Percentiles rank a stretch among this genome's conserved stretches.
These are phyloP conservation scores for Stenolophus ochropezus DNA, from an alignment of 2,888 invertebrate species.

Conservation along the genomic window DNA sequence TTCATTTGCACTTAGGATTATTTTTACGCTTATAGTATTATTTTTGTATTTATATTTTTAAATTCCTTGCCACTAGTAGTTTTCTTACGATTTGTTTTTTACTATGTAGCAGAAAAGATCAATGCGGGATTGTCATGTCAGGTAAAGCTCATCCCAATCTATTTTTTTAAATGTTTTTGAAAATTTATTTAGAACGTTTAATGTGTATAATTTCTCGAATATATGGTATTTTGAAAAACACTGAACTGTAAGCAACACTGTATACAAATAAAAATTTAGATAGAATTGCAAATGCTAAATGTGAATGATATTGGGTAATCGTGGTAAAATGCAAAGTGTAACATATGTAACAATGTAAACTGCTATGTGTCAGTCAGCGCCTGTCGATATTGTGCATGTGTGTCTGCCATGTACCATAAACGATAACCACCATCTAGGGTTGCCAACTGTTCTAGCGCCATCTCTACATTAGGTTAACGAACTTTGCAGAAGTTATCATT, in stretches of 20 bases:
- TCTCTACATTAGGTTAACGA: no score
- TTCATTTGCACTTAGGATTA: no score
- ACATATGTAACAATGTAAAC: constrained; percentile 26
- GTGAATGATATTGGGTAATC: constrained; percentile 21
- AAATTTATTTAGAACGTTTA: no score
- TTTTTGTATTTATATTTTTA: no score
- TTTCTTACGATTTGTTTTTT: no score
- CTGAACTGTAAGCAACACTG: neutral
- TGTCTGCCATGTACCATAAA: constrained; percentile 43
- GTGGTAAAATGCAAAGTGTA: constrained; percentile 6
- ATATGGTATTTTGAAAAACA: neutral
- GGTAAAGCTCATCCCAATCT: no score
- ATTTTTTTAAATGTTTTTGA: no score
- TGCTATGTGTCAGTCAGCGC: constrained; percentile 53
- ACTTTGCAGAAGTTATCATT: neutral
- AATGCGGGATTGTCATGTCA: no score
- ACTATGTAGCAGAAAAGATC: no score
- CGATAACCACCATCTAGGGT: neutral
- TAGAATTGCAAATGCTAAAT: constrained; percentile 17
- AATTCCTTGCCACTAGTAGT: no score
- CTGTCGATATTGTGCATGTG: constrained; percentile 56
- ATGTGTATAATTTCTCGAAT: neutral
- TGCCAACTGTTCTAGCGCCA: neutral
- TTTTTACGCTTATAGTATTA: no score
- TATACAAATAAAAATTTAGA: neutral